phyloP scores from a whole-genome alignment of 1,140 invertebrate species.

The Listronotus oregonensis region DNA sequence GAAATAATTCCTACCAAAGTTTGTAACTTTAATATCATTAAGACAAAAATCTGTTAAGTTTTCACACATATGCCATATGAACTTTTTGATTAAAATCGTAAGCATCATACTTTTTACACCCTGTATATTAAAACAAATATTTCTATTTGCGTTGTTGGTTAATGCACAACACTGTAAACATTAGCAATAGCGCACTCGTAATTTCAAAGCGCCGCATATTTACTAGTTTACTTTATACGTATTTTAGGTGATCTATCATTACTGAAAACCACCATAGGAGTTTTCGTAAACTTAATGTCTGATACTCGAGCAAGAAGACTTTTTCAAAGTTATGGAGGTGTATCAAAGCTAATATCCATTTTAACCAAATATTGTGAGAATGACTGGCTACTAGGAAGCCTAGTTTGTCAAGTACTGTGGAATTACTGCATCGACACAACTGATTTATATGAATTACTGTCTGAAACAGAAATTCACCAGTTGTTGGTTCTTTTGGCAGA shows the following conservation, averaged over 20 bases:
- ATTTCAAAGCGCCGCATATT: too few species aligned
- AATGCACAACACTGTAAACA: too few species aligned
- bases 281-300: conserved; percentile 73
- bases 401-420: conserved; percentile 72
- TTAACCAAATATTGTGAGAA: conserved; percentile 61
- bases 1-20: too few species aligned
- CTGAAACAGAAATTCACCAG: conserved; percentile 61
- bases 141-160: too few species aligned
- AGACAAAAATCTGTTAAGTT: too few species aligned
- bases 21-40: too few species aligned
- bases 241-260: conserved; percentile 63
- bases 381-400: conserved; percentile 66
- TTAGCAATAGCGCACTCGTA: too few species aligned
- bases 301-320: conserved; percentile 63
- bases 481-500: conserved; percentile 63
- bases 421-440: conserved; percentile 69
- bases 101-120: too few species aligned
- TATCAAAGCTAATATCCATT: conserved; percentile 61
- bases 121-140: too few species aligned
- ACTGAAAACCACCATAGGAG: conserved; percentile 66
- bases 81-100: too few species aligned
- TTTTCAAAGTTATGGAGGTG: conserved; percentile 57
- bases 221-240: conserved; percentile 11
- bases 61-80: too few species aligned
- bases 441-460: conserved; percentile 58